Evolutionary conservation across 2,113 vertebrate species (phyloP).

Genomic region (Pangasianodon hypophthalmus): DNA sequence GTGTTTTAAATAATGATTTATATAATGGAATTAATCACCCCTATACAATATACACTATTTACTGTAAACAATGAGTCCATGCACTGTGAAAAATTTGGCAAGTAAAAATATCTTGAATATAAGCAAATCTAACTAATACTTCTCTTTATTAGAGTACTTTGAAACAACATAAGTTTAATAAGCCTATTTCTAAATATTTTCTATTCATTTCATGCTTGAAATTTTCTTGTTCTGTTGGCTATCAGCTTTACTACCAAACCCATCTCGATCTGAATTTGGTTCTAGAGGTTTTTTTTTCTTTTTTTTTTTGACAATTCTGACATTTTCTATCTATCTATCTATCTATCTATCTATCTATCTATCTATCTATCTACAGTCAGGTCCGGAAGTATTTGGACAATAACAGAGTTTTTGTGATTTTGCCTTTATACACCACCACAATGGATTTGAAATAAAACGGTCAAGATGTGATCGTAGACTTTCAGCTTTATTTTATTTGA

Average conservation of each 20-base stretch:
- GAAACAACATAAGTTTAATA: not conserved
- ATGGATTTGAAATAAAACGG: too few species aligned
- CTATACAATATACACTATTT: not conserved
- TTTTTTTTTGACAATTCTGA: not conserved
- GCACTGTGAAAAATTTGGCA: not conserved
- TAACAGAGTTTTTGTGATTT: too few species aligned
- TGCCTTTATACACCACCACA: too few species aligned
- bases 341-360: too few species aligned
- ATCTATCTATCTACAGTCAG: too few species aligned
- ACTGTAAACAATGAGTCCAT: not conserved
- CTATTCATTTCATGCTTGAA: not conserved
- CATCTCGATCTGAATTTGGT: not conserved
- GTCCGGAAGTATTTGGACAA: too few species aligned
- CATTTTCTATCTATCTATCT: not conserved
- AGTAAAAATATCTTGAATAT: not conserved
- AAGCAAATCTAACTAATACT: not conserved
- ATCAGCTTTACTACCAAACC: not conserved
- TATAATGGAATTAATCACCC: not conserved
- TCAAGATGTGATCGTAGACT: too few species aligned
- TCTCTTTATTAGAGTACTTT: not conserved
- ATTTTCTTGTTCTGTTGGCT: not conserved
- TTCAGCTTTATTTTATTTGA: too few species aligned
- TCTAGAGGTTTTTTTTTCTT: not conserved
- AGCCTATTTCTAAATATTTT: not conserved
- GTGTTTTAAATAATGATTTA: not conserved